phyloP scores from a whole-genome alignment of 1,140 invertebrate genomes.

The Kradibia gibbosae region DNA sequence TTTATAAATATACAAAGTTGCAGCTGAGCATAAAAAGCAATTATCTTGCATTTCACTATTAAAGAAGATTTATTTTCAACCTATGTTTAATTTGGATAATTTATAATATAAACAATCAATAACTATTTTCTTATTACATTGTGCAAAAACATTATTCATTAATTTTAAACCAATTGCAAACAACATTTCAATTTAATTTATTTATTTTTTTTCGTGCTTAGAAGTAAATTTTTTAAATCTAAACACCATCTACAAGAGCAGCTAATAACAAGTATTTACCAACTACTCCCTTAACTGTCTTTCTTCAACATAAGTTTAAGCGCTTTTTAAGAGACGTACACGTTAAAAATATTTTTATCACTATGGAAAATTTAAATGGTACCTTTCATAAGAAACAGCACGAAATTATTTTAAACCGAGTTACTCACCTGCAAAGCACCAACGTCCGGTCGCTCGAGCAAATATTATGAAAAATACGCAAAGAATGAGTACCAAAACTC shows the following conservation, averaged over 20 bases:
- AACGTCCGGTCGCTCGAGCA: slow-evolving; percentile 83
- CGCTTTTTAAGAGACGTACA: not conserved
- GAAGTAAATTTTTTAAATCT: slow-evolving; percentile 33
- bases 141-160: not conserved
- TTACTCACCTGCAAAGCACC: slow-evolving; percentile 87
- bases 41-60: not conserved
- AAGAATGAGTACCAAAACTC: slow-evolving; percentile 78
- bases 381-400: not conserved
- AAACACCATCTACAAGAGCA: slow-evolving; percentile 43
- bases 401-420: not conserved
- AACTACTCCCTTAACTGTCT: slow-evolving; percentile 43
- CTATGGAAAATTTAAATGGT: not conserved
- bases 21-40: slow-evolving; percentile 6
- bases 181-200: not conserved
- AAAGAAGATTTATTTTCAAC: not conserved
- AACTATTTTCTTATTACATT: not conserved
- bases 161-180: not conserved
- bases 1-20: slow-evolving; percentile 5
- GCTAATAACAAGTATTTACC: slow-evolving; percentile 19
- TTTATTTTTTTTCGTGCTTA: not conserved
- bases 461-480: slow-evolving; percentile 80
- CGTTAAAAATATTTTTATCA: not conserved
- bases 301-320: not conserved
- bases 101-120: not conserved
- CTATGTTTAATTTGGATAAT: not conserved